Evolutionary conservation across 2,888 invertebrate genomes (phyloP), one percentile per base, ranked within the genome.

Genomic region (Furcula furcula): DNA sequence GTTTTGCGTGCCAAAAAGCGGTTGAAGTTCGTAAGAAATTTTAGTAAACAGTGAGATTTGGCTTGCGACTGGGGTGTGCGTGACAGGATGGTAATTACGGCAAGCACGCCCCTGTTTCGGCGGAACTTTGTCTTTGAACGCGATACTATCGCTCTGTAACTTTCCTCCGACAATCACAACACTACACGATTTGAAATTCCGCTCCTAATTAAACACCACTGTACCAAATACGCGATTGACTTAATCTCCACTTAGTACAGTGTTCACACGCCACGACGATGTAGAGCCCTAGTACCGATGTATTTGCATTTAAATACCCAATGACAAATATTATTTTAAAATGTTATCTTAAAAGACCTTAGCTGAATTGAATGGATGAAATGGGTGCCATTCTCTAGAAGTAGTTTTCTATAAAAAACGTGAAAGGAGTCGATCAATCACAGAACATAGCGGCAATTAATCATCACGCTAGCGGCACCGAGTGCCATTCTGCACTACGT

Each of bases 251-350:
- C 52, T 49, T 47, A 46, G 43, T 40, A 40, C 40, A 34, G 30
- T 34, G 28, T 77, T 84, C 80, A 65, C 81, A 83, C 80, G 78
- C 67, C 68, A 72, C 40, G 33, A 40, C 34, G 16, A 26, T n/a
- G n/a, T n/a, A n/a, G n/a, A n/a, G n/a, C n/a, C n/a, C n/a, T n/a
- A n/a, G n/a, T n/a, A n/a, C n/a, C n/a, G n/a, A n/a, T 30, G 39
- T 41, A 64, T 68, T 67, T 63, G 50, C 71, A 80, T 78, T 65
- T 71, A 66, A 57, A 74, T 73, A 65, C 56, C 31, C 58, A 46
- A 61, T 82, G 77, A 84, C 75, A 76, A 82, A 85, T 83, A 66
- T 55, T 39, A 58, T 76, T 80, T 81, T 82, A 83, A 86, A 80
- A 70, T 68, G 74, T 65, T 67, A 56, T 34, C 39, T 57, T 54